A percentile compares a stretch with the other conserved stretches of the same genome.
These are phyloP conservation scores for Rosalia funebris DNA, from an alignment of 2,888 invertebrate genomes.

Conservation along the genomic window DNA sequence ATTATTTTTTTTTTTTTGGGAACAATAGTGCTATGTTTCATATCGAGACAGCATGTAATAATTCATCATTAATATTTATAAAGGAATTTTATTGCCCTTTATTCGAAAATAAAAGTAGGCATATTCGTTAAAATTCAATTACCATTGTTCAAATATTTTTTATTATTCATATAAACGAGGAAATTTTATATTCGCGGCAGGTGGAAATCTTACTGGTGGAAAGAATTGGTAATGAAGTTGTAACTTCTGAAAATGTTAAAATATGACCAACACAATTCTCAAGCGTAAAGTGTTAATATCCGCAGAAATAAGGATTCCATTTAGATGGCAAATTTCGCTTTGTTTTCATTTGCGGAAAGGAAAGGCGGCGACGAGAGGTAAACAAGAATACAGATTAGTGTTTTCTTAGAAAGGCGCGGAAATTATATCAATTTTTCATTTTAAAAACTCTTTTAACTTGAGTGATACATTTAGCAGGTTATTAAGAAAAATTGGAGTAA, in stretches of 20 bases:
- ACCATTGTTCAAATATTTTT: slow-evolving; percentile 21
- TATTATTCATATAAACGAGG: slow-evolving; percentile 4
- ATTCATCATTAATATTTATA: too few species aligned
- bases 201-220: slow-evolving; percentile 8
- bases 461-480: slow-evolving; percentile 7
- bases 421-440: slow-evolving; percentile 18
- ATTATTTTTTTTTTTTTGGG: too few species aligned
- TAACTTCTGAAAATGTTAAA: slow-evolving; percentile 2
- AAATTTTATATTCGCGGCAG: slow-evolving; percentile 15
- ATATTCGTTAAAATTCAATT: slow-evolving; percentile 23
- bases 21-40: too few species aligned
- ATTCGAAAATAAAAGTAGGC: slow-evolving; percentile 13
- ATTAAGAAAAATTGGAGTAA: slow-evolving; percentile 6
- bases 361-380: slow-evolving; percentile 5
- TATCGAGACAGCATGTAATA: too few species aligned
- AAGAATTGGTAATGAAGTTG: slow-evolving; percentile 13
- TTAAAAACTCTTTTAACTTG: slow-evolving; percentile 2
- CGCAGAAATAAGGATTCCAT: slow-evolving; percentile 18
- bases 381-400: slow-evolving; percentile 21
- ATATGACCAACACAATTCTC: slow-evolving; percentile 10
- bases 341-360: slow-evolving; percentile 20
- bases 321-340: slow-evolving; percentile 16
- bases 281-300: slow-evolving; percentile 20
- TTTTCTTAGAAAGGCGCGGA: slow-evolving; percentile 11
- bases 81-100: too few species aligned